Base-by-base conservation (phyloP, 2,113 vertebrate genomes). In the Shinisaurus crocodilurus region DNA sequence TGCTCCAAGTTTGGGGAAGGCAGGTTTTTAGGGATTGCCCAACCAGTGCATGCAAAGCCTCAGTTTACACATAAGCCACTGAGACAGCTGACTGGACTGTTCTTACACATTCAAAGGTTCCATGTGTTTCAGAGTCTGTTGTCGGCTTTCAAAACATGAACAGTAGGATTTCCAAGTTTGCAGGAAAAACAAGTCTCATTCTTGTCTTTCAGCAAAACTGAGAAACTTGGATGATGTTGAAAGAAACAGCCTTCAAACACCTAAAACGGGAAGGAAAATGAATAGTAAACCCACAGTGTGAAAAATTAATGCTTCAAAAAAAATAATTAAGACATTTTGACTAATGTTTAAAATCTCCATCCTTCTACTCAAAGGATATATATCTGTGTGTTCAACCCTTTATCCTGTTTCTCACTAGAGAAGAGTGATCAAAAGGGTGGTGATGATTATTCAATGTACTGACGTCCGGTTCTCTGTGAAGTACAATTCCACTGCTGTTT, bases 111-210 rank as follows among this genome's bases (percentile, higher is more conserved):
- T 91, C 32, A 43, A 48, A 0, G 0, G 65, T 92, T 84, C 88
- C 91, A 27, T 91, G 77, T 8, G 8, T 60, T 80, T 95, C 91
- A 92, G 84, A 92, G 74, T 84, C 89, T 93, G 88, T 92, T 82
- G 90, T 57, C 83, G 77, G 74, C 82, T 94, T 89, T 90, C 86
- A 87, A 92, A 95, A 82, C 72, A 93, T 69, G 93, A 91, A 91
- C 79, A 92, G 93, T 70, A 94, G 90, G 89, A 94, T 91, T 92
- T 96, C 90, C 92, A 95, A 87, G 45, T 88, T 89, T 67, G 92
- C 77, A 89, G 90, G 87, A 95, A 93, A 95, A 95, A 89, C 20
- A 94, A 90, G 92, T 81, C 23, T 90, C n/a, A 43, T 12, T 90
- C 83, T 86, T 90, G 89, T 91, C 74, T 63, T 77, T 75, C 2